Base-by-base conservation (phyloP, 2,113 vertebrate genomes). In the Oxyruncus cristatus region DNA sequence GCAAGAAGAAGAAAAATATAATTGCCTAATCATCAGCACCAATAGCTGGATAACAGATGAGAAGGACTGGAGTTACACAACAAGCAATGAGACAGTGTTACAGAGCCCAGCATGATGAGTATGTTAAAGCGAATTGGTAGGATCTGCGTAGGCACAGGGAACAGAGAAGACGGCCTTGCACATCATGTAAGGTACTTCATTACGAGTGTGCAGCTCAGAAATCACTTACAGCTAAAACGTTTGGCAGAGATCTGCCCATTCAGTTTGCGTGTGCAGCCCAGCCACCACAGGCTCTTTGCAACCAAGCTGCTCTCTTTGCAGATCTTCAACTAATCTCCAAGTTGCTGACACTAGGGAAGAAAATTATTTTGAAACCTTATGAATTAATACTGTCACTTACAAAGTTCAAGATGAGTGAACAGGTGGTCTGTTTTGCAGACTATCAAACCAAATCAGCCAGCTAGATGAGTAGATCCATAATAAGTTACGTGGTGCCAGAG, bases 1-100 rank as follows among this genome's bases (percentile, higher is more conserved):
- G 47, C 33, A 52, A 92, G 66, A 84, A 93, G 46, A 86, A 86
- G 39, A 83, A 88, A 94, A 83, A 66, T 53, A 8, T 26, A 76
- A 72, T 76, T 80, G 67, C 53, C 62, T 74, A 59, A 84, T 66
- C 30, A 44, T 80, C 72, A 86, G 65, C 55, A 83, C 22, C 79
- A 80, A 66, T 55, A 86, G 24, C 32, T 70, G 85, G 82, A 73
- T 78, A 85, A 94, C 8, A 78, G 21, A 78, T 53, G 63, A 92
- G 73, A 91, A 28, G 11, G 71, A 66, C 46, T 58, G 53, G 55
- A 93, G 55, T 90, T 92, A 50, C 53, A 49, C 53, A 82, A 65
- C 0, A 2, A 59, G 46, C 67, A 90, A 62, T 0, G 0, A 46
- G 59, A 84, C 77, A 37, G 28, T 4, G 16, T 74, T 66, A 85